Evolutionary conservation across 2,113 vertebrate species (phyloP), one percentile per base, ranked within the genome.

Genomic region (Myxocyprinus asiaticus): DNA sequence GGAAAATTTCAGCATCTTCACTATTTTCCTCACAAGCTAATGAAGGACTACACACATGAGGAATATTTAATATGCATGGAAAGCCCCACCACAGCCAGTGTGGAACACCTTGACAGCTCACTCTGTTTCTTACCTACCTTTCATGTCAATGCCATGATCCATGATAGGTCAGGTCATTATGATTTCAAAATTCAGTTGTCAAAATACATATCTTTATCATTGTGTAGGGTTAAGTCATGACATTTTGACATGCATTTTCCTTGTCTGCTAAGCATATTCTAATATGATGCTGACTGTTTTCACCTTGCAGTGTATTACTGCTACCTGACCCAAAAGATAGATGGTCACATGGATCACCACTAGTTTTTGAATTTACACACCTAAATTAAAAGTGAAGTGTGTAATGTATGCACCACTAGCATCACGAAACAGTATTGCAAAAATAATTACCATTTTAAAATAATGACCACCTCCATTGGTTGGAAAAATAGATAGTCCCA

Each of bases 91-190:
- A 12, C 9, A 59, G 55, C 43, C n/a, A 56, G 9, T 53, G 10
- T 59, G 43, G 8, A 12, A 63, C 71, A 63, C 45, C 44, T 74
- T 50, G 44, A 42, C 45, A 14, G 45, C 58, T 33, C 22, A 33
- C 22, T 9, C 15, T 62, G 71, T 15, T 50, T 74, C 58, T 73
- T 47, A 56, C 69, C 51, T 58, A 6, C 56, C 10, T 7, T 17
- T 3, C 14, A 50, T 50, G 58, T 63, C 71, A 74, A 7, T 63
- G 58, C 48, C 33, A 74, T 74, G 71, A 74, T 74, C 44, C 63
- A 44, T 74, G 15, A 74, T 74, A 74, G 5, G 71, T 74, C 58
- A 74, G 45, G 58, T 74, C 71, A 74, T 63, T 63, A 74, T 74
- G 45, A 9, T 58, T 74, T 74, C 62, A 63, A 74, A 58, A 74